A percentile compares a stretch with the other conserved stretches of the same genome.
These are phyloP conservation scores for Brachyistius frenatus DNA, from an alignment of 2,113 vertebrate genomes.

Conservation along the genomic window DNA sequence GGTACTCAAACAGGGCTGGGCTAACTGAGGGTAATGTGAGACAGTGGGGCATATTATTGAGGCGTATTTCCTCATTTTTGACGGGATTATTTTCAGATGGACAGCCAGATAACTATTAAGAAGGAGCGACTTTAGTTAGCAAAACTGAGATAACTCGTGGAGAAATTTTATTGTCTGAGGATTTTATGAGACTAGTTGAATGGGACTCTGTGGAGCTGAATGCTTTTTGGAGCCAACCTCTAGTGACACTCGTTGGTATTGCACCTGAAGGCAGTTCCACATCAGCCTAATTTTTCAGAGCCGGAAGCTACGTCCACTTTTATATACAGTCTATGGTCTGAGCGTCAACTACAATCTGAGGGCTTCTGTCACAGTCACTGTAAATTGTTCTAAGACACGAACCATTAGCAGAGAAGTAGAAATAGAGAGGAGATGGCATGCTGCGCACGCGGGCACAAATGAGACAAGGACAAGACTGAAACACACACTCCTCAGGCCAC, in stretches of 20 bases:
- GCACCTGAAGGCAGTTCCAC: too few species aligned
- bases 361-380: constrained; percentile 35
- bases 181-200: too few species aligned
- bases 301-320: too few species aligned
- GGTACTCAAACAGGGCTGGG: not conserved
- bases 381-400: constrained; percentile 32
- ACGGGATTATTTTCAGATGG: too few species aligned
- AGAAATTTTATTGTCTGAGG: too few species aligned
- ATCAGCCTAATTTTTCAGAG: too few species aligned
- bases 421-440: constrained; percentile 1
- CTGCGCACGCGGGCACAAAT: constrained; percentile 32
- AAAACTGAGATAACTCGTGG: too few species aligned
- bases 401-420: not conserved
- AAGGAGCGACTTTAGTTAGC: not conserved
- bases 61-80: too few species aligned
- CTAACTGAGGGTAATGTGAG: constrained; percentile 43
- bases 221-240: too few species aligned
- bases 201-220: too few species aligned
- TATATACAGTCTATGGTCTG: too few species aligned
- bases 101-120: not conserved
- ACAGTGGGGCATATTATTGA: constrained; percentile 14
- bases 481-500: constrained; percentile 53
- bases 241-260: too few species aligned
- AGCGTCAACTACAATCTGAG: constrained; percentile 12
- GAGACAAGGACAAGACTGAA: constrained; percentile 28